Evolutionary conservation across 1,140 invertebrate species (phyloP).

Genomic region (Trissolcus basalis): DNA sequence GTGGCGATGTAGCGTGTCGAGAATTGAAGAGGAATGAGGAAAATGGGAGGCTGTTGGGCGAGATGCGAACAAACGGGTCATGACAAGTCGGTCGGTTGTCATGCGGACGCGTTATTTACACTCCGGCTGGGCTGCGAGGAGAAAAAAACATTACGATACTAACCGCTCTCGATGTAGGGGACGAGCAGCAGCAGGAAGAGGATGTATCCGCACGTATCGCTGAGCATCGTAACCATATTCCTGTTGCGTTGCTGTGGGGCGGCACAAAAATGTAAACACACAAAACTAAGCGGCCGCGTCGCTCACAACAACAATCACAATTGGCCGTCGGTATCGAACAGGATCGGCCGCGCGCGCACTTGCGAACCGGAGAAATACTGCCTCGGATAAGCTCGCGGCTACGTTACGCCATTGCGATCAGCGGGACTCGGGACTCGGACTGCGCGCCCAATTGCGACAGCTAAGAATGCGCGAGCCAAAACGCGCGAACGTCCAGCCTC

Average conservation of each 20-base stretch:
- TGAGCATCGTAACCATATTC: constrained; percentile 73
- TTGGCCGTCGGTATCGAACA: neutral
- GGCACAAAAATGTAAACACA: constrained; percentile 48
- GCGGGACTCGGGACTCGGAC: neutral
- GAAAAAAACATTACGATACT: constrained; percentile 42
- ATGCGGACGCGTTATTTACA: constrained; percentile 50
- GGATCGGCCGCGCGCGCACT: constrained; percentile 14
- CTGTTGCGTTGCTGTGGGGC: constrained; percentile 46
- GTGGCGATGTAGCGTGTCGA: too few relatives aligned
- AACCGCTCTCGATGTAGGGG: constrained; percentile 76
- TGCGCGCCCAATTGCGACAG: constrained; percentile 4
- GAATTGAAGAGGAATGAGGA: too few relatives aligned
- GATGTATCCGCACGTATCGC: constrained; percentile 73
- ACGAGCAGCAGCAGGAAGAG: constrained; percentile 73
- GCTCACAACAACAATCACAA: constrained; percentile 16
- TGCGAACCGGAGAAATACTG: constrained; percentile 4
- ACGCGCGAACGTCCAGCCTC: constrained; percentile 4
- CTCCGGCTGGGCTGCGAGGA: constrained; percentile 8
- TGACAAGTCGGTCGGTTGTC: constrained; percentile 19
- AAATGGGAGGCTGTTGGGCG: neutral
- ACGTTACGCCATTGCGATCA: constrained; percentile 44
- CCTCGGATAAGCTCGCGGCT: constrained; percentile 3
- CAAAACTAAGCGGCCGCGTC: neutral
- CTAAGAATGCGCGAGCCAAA: constrained; percentile 21
- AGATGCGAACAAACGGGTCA: constrained; percentile 29